Evolutionary conservation across 2,888 invertebrate genomes (phyloP).

Genomic region (Drosophila kokeensis): DNA sequence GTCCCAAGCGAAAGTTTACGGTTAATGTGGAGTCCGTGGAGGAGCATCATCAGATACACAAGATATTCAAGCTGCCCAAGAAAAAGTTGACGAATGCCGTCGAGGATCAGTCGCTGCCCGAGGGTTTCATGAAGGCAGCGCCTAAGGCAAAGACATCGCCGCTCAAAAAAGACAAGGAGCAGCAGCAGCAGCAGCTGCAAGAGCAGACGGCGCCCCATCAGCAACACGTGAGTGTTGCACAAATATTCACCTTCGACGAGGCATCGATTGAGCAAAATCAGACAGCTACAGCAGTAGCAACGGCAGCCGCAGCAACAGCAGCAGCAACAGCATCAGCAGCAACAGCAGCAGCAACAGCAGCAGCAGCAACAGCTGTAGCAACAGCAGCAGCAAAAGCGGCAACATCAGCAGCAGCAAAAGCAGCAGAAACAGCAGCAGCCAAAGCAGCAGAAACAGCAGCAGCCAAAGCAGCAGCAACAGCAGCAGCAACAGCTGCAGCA

Average conservation of each 20-base stretch:
- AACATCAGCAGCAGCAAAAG: neutral
- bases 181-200: conserved; percentile 6
- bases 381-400: neutral
- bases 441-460: neutral
- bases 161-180: conserved; percentile 47
- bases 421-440: conserved; percentile 25
- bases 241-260: conserved; percentile 75
- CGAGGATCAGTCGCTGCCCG: conserved; percentile 58
- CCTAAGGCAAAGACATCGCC: conserved; percentile 76
- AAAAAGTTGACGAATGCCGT: conserved; percentile 68
- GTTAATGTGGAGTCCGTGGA: conserved; percentile 84
- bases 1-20: conserved; percentile 82
- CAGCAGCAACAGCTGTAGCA: too few relatives aligned
- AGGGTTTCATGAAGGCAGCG: conserved; percentile 72
- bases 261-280: conserved; percentile 39
- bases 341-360: too few relatives aligned
- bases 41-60: conserved; percentile 82
- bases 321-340: neutral
- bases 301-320: neutral
- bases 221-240: conserved; percentile 57
- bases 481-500: neutral
- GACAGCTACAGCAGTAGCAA: conserved; percentile 1
- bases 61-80: conserved; percentile 84
- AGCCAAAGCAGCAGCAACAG: neutral
- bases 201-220: neutral